Conservation (phyloP, 2,888 invertebrate species). For the Catocala sponsa region DNA sequence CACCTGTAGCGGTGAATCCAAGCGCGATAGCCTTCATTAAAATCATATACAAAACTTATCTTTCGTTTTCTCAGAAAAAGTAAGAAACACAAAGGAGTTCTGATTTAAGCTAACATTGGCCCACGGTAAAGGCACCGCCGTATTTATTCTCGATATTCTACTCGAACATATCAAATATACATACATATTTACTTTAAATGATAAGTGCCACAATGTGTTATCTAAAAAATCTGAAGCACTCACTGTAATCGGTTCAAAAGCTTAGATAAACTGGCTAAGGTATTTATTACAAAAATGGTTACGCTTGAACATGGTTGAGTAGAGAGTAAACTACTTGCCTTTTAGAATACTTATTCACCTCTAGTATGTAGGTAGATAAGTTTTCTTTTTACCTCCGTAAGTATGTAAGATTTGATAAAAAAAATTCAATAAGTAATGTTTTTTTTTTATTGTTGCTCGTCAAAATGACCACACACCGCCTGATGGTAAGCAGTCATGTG, state of each 20-base stretch:
- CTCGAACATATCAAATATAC: constrained; percentile 20
- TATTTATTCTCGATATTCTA: constrained; percentile 30
- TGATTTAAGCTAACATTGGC: constrained; percentile 7
- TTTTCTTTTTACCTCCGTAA: too few species aligned
- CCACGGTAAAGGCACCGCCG: not conserved
- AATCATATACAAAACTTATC: too few species aligned
- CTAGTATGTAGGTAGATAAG: too few species aligned
- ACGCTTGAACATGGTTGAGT: constrained; percentile 25
- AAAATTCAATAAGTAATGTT: too few species aligned
- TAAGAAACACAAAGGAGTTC: not conserved
- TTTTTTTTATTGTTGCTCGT: too few species aligned
- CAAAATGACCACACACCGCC: too few species aligned
- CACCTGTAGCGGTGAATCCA: too few species aligned
- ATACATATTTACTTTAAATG: constrained; percentile 13
- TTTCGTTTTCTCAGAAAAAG: not conserved
- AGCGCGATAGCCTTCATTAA: too few species aligned
- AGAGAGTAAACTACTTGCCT: not conserved
- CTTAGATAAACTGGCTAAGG: constrained; percentile 36
- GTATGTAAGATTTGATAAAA: too few species aligned
- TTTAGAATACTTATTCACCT: too few species aligned
- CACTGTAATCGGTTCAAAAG: constrained; percentile 50
- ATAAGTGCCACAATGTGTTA: constrained; percentile 34
- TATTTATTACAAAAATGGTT: constrained; percentile 42
- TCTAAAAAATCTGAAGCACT: constrained; percentile 48
- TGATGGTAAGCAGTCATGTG: too few species aligned